phyloP scores from a whole-genome alignment of 2,113 vertebrate species.

The Epinephelus lanceolatus region DNA sequence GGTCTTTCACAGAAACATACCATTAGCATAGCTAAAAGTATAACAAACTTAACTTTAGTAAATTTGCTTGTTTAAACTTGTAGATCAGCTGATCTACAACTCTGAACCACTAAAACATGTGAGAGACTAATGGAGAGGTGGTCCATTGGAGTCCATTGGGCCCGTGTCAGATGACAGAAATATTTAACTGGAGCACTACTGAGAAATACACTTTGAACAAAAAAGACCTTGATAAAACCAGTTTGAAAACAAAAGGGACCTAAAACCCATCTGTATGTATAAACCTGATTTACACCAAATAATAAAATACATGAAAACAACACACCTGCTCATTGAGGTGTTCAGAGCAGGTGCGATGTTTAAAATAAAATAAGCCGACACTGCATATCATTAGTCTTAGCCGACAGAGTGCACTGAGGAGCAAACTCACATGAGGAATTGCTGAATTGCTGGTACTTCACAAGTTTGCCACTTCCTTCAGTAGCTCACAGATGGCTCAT shows the following conservation, averaged over 20 bases:
- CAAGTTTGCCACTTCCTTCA: constrained; percentile 47
- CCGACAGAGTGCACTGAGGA: constrained; percentile 46
- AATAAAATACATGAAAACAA: constrained; percentile 22
- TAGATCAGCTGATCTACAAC: background rate
- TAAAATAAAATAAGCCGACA: constrained; percentile 65
- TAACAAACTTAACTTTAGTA: too few species aligned
- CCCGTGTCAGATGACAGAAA: too few species aligned
- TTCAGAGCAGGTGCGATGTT: constrained; percentile 59
- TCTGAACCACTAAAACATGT: background rate
- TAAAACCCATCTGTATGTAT: background rate
- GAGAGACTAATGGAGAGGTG: background rate
- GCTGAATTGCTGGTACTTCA: constrained; percentile 51
- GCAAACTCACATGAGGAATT: constrained; percentile 64
- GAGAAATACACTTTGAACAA: background rate
- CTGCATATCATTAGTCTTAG: constrained; percentile 55
- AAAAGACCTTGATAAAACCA: background rate
- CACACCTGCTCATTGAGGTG: constrained; percentile 56
- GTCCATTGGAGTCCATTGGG: background rate
- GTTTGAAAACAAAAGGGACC: background rate
- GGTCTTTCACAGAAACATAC: too few species aligned
- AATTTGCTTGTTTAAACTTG: background rate
- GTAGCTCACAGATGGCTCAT: constrained; percentile 58
- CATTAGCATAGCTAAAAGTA: too few species aligned
- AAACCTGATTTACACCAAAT: constrained; percentile 3
- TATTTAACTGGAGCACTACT: too few species aligned